Base-by-base conservation (phyloP, 2,797 vertebrate genomes). In the Eupleurogrammus muticus region DNA sequence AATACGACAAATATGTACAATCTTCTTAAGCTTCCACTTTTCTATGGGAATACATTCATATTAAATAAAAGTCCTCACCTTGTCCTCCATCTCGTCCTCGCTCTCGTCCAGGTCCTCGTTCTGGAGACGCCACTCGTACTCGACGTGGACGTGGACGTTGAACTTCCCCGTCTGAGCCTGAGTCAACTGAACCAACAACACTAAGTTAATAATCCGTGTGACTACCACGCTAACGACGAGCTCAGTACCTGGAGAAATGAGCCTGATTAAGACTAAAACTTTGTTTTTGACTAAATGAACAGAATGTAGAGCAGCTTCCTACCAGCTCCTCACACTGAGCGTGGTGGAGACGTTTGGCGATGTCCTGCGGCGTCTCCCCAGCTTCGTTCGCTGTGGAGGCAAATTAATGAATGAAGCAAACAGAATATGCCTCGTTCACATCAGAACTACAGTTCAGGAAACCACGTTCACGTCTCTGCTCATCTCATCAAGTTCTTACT, bases 1-100 rank as follows among this genome's bases (percentile, higher is more conserved):
- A n/a, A n/a, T n/a, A n/a, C n/a, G n/a, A n/a, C n/a, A n/a, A n/a
- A n/a, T n/a, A n/a, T n/a, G n/a, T n/a, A n/a, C n/a, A n/a, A n/a
- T n/a, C n/a, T n/a, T n/a, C n/a, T n/a, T n/a, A n/a, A n/a, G n/a
- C n/a, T n/a, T n/a, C n/a, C n/a, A n/a, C n/a, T n/a, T n/a, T n/a
- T n/a, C n/a, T n/a, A n/a, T n/a, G n/a, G n/a, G n/a, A n/a, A n/a
- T n/a, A n/a, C n/a, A n/a, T n/a, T n/a, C n/a, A n/a, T 17, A 3
- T 23, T 20, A n/a, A 12, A 5, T 9, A 1, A 13, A 12, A 10
- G 2, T 14, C 1, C 94, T 90, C 12, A 97, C 87, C 88, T 98
- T 99, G 86, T 99, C 98, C 66, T 99, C 98, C 91, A 97, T 89
- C 64, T 99, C 98, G 13, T 99, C 98, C 7, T 99, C 97, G 1